A percentile compares a stretch with the other conserved stretches of the same genome.
Evolutionary conservation across 2,888 invertebrate species (phyloP).

Genomic region (Andricus curvator): DNA sequence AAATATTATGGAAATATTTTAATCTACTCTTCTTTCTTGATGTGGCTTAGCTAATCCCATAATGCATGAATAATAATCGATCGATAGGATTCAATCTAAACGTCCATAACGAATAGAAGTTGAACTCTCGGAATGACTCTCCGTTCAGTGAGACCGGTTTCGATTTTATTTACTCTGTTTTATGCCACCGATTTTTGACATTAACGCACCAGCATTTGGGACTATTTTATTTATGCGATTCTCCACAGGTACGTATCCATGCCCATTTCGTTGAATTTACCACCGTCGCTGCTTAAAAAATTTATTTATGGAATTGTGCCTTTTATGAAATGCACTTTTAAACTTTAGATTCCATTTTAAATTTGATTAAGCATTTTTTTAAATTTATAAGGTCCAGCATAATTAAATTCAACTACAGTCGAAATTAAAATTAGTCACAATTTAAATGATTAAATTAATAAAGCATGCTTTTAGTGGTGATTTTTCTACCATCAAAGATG

Average conservation of each 20-base stretch:
- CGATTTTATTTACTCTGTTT: slow-evolving; percentile 40
- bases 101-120: slow-evolving; percentile 18
- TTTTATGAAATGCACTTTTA: slow-evolving; percentile 15
- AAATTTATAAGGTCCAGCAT: too few relatives aligned
- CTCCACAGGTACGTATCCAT: slow-evolving; percentile 34
- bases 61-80: slow-evolving; percentile 34
- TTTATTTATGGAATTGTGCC: slow-evolving; percentile 4
- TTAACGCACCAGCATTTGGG: slow-evolving; percentile 36
- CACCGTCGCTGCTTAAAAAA: not conserved
- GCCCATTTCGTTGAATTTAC: slow-evolving; percentile 30
- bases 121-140: slow-evolving; percentile 38
- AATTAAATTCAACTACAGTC: too few relatives aligned
- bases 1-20: slow-evolving; percentile 28
- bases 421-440: too few relatives aligned
- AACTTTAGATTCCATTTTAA: too few relatives aligned
- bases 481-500: too few relatives aligned
- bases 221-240: slow-evolving; percentile 41
- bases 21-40: slow-evolving; percentile 26
- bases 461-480: too few relatives aligned
- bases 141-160: slow-evolving; percentile 32
- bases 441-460: too few relatives aligned
- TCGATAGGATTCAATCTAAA: slow-evolving; percentile 37
- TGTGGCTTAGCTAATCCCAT: slow-evolving; percentile 31
- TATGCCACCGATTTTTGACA: slow-evolving; percentile 40
- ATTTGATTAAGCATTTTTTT: too few relatives aligned